Conservation (phyloP, 2,888 invertebrate species). For the Acleris holmiana region DNA sequence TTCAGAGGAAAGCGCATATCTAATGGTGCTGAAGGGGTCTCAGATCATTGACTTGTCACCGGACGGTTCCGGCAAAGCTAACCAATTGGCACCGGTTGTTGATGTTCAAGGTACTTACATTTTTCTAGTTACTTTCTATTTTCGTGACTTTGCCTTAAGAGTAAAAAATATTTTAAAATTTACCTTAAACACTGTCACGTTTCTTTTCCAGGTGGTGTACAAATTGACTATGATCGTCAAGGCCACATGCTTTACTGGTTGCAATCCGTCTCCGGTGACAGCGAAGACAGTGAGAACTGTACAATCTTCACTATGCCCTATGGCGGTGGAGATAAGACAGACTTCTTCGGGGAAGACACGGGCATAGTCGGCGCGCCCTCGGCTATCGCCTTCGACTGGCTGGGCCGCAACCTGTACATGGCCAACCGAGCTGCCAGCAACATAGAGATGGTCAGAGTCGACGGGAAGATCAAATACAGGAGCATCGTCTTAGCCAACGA, state of each 20-base stretch:
- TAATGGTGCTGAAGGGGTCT: slow-evolving; percentile 95
- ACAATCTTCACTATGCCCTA: slow-evolving; percentile 94
- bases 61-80: slow-evolving; percentile 90
- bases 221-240: slow-evolving; percentile 96
- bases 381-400: slow-evolving; percentile 97
- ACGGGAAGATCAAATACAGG: slow-evolving; percentile 92
- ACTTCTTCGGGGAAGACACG: slow-evolving; percentile 91
- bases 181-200: too few relatives aligned
- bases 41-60: slow-evolving; percentile 94
- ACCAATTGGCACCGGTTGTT: slow-evolving; percentile 93
- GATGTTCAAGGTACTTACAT: slow-evolving; percentile 85
- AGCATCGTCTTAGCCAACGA: slow-evolving; percentile 95
- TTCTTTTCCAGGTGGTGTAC: slow-evolving; percentile 87
- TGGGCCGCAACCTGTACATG: slow-evolving; percentile 96
- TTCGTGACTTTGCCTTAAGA: too few relatives aligned
- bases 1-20: slow-evolving; percentile 92
- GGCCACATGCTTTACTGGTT: slow-evolving; percentile 95
- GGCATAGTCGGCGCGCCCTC: slow-evolving; percentile 97
- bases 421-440: slow-evolving; percentile 95
- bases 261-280: slow-evolving; percentile 86
- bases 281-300: slow-evolving; percentile 92
- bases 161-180: too few relatives aligned
- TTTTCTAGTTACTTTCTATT: neutral
- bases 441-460: slow-evolving; percentile 94
- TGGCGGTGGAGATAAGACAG: slow-evolving; percentile 90